Percentiles rank a stretch among this genome's conserved stretches.
These are phyloP conservation scores for Paradoxurus hermaphroditus DNA, from an alignment of 2,113 vertebrate genomes.

Conservation along the genomic window DNA sequence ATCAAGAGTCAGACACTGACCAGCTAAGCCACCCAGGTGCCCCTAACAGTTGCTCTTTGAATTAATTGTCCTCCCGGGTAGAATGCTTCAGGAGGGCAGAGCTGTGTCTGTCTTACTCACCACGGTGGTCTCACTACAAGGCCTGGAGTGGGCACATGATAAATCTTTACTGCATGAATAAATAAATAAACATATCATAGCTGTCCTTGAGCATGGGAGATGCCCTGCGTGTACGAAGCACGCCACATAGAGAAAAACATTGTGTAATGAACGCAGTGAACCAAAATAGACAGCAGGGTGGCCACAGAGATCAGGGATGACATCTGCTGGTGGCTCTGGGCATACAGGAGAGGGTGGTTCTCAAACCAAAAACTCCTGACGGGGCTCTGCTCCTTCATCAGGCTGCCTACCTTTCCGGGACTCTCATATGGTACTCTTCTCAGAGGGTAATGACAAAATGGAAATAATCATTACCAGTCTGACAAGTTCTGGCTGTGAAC, in stretches of 20 bases:
- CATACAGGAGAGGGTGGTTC: not conserved
- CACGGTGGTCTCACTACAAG: not conserved
- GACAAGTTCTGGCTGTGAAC: not conserved
- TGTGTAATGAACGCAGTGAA: not conserved
- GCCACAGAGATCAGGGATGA: constrained; percentile 22
- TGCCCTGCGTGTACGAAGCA: not conserved
- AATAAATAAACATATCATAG: not conserved
- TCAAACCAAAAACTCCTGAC: not conserved
- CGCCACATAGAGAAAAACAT: not conserved
- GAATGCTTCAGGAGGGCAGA: not conserved
- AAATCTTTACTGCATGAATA: not conserved
- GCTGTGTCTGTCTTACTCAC: not conserved
- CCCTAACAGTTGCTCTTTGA: not conserved
- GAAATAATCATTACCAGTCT: not conserved
- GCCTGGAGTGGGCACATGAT: not conserved
- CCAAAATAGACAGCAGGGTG: not conserved
- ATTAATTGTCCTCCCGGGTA: not conserved
- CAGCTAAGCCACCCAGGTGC: too few species aligned
- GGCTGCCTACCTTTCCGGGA: not conserved
- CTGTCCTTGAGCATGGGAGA: not conserved
- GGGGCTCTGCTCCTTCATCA: not conserved
- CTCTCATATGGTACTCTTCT: not conserved
- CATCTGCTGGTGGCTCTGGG: constrained; percentile 48
- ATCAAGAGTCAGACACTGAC: too few species aligned
- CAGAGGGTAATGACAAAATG: not conserved